Percentiles rank a stretch among this genome's conserved stretches.
phyloP scores from a whole-genome alignment of 2,888 invertebrate genomes.

The Tenthredo livida region DNA sequence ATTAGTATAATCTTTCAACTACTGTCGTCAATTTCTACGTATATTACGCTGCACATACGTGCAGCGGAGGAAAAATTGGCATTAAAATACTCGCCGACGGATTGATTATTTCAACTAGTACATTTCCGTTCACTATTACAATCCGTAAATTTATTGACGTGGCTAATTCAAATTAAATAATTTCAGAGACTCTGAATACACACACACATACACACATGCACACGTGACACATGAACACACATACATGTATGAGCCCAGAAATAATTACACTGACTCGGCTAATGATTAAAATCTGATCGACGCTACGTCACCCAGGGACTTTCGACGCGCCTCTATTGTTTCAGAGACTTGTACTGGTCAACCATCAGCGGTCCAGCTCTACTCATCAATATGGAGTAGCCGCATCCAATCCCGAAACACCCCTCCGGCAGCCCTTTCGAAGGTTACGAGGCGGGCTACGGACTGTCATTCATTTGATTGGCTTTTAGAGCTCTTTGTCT shows the following conservation, averaged over 20 bases:
- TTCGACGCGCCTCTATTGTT: slow-evolving; percentile 65
- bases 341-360: slow-evolving; percentile 61
- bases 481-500: slow-evolving; percentile 71
- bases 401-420: slow-evolving; percentile 73
- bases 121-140: not conserved
- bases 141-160: not conserved
- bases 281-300: slow-evolving; percentile 63
- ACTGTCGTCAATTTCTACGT: slow-evolving; percentile 32
- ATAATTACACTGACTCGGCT: slow-evolving; percentile 52
- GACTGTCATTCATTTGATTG: slow-evolving; percentile 78
- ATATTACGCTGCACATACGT: not conserved
- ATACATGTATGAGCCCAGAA: too few species aligned
- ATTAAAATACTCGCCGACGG: not conserved
- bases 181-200: not conserved
- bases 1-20: slow-evolving; percentile 38
- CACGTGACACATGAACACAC: too few species aligned
- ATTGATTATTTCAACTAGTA: not conserved
- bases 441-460: slow-evolving; percentile 71
- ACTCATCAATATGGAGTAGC: slow-evolving; percentile 77
- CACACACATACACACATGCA: not conserved
- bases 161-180: slow-evolving; percentile 13
- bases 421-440: slow-evolving; percentile 75
- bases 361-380: slow-evolving; percentile 62
- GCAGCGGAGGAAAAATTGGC: not conserved
- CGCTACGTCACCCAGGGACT: slow-evolving; percentile 50